Percentiles rank a stretch among this genome's conserved stretches.
Conservation (phyloP, 2,113 vertebrate genomes). For the Rissa tridactyla region DNA sequence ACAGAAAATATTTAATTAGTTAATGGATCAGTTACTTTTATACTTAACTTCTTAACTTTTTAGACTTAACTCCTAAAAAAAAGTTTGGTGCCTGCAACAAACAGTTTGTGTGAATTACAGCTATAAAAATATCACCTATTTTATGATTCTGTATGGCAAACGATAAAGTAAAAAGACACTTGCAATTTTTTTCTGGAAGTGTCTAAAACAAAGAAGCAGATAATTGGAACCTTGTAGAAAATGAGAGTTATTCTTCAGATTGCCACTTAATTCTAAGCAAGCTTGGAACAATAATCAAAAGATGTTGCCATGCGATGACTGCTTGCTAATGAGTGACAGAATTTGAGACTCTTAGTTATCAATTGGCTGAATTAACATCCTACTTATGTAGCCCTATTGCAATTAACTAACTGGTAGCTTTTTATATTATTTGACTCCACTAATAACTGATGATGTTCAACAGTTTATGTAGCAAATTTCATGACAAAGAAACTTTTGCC, state of each 20-base stretch:
- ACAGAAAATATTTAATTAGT: neutral
- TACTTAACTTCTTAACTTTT: neutral
- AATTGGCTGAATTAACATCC: neutral
- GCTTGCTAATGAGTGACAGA: neutral
- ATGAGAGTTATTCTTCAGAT: neutral
- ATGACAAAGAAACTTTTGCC: neutral
- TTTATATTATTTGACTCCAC: neutral
- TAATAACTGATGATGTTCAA: neutral
- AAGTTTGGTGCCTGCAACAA: neutral
- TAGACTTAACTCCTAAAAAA: neutral
- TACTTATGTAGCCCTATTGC: neutral
- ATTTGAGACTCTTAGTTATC: neutral
- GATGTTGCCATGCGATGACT: neutral
- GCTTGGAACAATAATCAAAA: neutral
- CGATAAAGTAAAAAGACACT: neutral
- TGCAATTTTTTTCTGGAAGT: neutral
- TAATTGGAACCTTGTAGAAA: neutral
- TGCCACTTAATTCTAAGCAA: neutral
- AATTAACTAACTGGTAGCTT: neutral
- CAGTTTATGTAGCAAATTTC: neutral
- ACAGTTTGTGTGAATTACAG: neutral
- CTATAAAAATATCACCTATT: neutral
- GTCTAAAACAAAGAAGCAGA: neutral
- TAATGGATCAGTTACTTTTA: neutral
- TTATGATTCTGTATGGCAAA: neutral